Conservation (phyloP, 2,797 vertebrate genomes). For the Platalea minor region DNA sequence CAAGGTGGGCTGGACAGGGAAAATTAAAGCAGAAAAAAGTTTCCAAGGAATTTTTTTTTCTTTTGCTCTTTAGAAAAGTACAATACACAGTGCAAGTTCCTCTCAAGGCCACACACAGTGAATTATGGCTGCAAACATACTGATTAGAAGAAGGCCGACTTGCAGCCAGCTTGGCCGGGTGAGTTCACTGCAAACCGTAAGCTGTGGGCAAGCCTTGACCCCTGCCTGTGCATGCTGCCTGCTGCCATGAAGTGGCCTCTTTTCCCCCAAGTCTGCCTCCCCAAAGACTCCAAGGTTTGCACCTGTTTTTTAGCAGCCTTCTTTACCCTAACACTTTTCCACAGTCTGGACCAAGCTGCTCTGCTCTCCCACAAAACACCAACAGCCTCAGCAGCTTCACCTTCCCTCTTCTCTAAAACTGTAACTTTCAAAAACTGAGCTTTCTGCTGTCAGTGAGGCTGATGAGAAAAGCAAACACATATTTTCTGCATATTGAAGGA, state of each 20-base stretch:
- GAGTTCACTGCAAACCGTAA: accelerated
- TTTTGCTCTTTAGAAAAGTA: not conserved
- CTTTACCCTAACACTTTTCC: not conserved
- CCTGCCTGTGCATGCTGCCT: not conserved
- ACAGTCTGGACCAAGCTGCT: not conserved
- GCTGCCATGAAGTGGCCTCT: accelerated
- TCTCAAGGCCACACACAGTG: not conserved
- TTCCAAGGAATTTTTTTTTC: not conserved
- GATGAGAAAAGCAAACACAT: too few relatives aligned
- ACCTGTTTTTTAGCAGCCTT: not conserved
- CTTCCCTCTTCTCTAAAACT: not conserved
- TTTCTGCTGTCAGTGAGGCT: too few relatives aligned
- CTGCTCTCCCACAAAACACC: not conserved
- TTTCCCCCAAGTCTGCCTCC: not conserved
- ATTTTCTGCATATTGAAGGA: not conserved
- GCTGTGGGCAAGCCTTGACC: accelerated
- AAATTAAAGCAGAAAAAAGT: not conserved
- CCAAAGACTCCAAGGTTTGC: not conserved
- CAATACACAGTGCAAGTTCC: too few relatives aligned
- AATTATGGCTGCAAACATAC: not conserved
- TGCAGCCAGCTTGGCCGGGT: too few relatives aligned
- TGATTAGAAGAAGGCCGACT: not conserved
- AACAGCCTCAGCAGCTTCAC: too few relatives aligned
- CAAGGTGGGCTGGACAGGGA: too few relatives aligned
- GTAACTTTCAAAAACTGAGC: not conserved